Conservation (phyloP, 2,797 vertebrate species). For the Zenarchopterus dispar region DNA sequence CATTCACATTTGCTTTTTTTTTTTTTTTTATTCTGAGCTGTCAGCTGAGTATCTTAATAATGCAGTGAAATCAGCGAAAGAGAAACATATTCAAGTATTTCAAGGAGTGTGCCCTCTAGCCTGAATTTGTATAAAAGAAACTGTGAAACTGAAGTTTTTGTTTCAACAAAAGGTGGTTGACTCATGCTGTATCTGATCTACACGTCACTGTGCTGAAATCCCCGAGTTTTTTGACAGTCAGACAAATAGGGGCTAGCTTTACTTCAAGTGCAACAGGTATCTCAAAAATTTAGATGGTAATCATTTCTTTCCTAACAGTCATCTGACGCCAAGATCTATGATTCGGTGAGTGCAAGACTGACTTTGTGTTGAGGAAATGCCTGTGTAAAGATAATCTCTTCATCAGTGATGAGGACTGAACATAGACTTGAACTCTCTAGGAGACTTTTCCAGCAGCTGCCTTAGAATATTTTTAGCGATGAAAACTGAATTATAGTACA, state of each 20-base stretch:
- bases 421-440: neutral
- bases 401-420: neutral
- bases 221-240: conserved; percentile 8
- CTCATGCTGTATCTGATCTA: conserved; percentile 36
- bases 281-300: conserved; percentile 59
- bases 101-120: conserved; percentile 30
- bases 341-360: conserved; percentile 33
- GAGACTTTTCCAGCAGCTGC: conserved; percentile 1
- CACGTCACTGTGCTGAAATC: conserved; percentile 48
- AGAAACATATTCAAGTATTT: conserved; percentile 6
- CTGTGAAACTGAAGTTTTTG: conserved; percentile 5
- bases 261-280: conserved; percentile 33
- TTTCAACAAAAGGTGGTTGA: neutral
- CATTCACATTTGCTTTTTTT: conserved; percentile 3
- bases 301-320: conserved; percentile 18
- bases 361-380: conserved; percentile 13
- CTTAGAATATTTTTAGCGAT: neutral
- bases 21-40: neutral
- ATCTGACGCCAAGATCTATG: conserved; percentile 36
- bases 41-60: neutral
- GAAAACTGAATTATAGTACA: conserved; percentile 1
- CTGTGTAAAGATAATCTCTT: conserved; percentile 11
- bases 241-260: conserved; percentile 22
- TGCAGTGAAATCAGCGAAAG: neutral
- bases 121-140: conserved; percentile 18